Conservation (phyloP, 2,888 invertebrate species). For the Arctia plantaginis region DNA sequence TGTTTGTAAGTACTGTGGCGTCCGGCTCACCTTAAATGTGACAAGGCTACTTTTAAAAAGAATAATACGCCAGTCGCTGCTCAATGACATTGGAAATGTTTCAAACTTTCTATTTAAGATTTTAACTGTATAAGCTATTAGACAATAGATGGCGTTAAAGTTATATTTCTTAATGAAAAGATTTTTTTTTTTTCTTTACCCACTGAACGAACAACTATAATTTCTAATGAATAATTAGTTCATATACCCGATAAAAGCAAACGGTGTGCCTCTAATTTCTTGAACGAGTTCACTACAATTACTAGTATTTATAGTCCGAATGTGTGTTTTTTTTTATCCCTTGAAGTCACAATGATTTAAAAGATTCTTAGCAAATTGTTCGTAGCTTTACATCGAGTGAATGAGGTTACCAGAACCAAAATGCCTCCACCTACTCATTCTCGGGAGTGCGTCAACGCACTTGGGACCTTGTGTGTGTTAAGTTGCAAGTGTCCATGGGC, state of each 20-base stretch:
- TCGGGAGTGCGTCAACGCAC: too few relatives aligned
- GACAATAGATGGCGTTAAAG: conserved; percentile 61
- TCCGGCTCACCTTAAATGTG: conserved; percentile 50
- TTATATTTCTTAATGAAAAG: not conserved
- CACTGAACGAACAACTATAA: not conserved
- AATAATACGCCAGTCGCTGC: conserved; percentile 21
- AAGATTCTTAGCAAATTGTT: too few relatives aligned
- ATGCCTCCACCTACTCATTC: too few relatives aligned
- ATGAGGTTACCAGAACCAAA: too few relatives aligned
- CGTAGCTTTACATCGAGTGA: too few relatives aligned
- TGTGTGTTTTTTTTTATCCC: too few relatives aligned
- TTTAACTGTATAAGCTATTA: conserved; percentile 57
- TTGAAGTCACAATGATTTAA: too few relatives aligned
- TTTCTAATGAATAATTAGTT: not conserved
- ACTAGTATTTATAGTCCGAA: too few relatives aligned
- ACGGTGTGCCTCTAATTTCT: not conserved
- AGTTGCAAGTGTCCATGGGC: too few relatives aligned
- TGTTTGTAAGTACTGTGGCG: conserved; percentile 39
- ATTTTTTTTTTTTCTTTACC: not conserved
- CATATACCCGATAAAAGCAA: not conserved
- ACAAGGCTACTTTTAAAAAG: conserved; percentile 40
- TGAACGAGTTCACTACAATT: too few relatives aligned
- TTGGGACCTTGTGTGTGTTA: too few relatives aligned
- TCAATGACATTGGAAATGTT: conserved; percentile 11
- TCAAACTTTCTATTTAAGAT: conserved; percentile 9